Evolutionary conservation across 92 coral and sea anemone genomes (phyloP).

Genomic region (Phenganax subtilis): DNA sequence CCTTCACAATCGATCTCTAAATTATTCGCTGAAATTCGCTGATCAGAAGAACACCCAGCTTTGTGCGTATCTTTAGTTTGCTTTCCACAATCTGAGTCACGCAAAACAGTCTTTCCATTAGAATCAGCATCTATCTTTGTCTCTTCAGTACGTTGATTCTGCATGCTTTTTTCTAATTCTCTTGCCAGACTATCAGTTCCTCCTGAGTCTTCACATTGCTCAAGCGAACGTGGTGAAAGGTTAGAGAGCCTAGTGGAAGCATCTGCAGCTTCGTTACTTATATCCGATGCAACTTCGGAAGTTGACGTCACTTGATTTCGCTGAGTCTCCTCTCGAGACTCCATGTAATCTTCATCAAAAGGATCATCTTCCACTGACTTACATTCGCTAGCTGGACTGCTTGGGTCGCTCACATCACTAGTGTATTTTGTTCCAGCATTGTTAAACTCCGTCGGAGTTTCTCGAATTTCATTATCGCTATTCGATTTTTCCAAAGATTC

Average conservation of each 20-base stretch:
- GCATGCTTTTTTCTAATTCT: slow-evolving; percentile 1
- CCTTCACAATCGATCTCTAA: slow-evolving; percentile 78
- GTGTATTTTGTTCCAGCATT: slow-evolving; percentile 7
- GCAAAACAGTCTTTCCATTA: neutral
- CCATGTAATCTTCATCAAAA: slow-evolving; percentile 16
- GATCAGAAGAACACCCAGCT: neutral
- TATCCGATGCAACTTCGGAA: slow-evolving; percentile 29
- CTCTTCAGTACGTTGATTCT: neutral
- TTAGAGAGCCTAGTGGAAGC: neutral
- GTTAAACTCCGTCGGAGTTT: neutral
- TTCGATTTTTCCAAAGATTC: slow-evolving; percentile 7
- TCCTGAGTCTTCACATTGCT: neutral
- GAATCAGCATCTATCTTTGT: neutral
- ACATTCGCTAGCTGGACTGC: slow-evolving; percentile 36
- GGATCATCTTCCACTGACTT: slow-evolving; percentile 19
- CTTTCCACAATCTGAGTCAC: neutral
- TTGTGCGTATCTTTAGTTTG: neutral
- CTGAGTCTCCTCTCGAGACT: slow-evolving; percentile 16
- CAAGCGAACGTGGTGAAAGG: neutral
- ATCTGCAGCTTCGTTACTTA: slow-evolving; percentile 32
- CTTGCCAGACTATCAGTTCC: neutral
- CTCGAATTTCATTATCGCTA: slow-evolving; percentile 22
- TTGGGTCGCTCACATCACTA: slow-evolving; percentile 16
- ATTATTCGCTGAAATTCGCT: slow-evolving; percentile 69
- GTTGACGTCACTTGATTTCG: slow-evolving; percentile 27